A percentile compares a stretch with the other conserved stretches of the same genome.
Evolutionary conservation across 1,140 invertebrate species (phyloP).

Genomic region (Arion vulgaris): DNA sequence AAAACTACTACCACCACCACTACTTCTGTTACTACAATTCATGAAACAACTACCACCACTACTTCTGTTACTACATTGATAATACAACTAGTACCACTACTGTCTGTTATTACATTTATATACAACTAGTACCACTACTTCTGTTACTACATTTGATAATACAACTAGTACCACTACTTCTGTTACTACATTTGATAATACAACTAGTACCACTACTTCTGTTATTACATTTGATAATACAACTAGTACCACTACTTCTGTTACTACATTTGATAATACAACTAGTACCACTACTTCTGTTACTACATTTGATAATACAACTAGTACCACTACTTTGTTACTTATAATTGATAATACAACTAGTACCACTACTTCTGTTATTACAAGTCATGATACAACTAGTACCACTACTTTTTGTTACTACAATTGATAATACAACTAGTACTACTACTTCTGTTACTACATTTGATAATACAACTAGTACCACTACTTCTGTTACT

Average conservation of each 20-base stretch:
- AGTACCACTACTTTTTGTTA: neutral
- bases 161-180: neutral
- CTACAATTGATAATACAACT: neutral
- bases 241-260: neutral
- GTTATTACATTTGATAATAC: neutral
- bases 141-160: neutral
- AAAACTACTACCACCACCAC: too few relatives aligned
- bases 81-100: too few relatives aligned
- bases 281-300: neutral
- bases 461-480: neutral
- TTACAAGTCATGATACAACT: too few relatives aligned
- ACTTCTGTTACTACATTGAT: too few relatives aligned
- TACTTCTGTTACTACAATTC: too few relatives aligned
- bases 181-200: neutral
- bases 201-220: neutral
- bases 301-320: neutral
- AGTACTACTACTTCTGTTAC: neutral
- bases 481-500: neutral
- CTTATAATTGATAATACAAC: neutral
- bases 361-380: neutral
- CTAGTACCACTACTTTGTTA: neutral
- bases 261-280: neutral
- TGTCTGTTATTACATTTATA: too few relatives aligned
- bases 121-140: too few relatives aligned
- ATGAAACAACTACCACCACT: too few relatives aligned